Evolutionary conservation across 2,797 vertebrate species (phyloP).

Genomic region (Limosa lapponica): DNA sequence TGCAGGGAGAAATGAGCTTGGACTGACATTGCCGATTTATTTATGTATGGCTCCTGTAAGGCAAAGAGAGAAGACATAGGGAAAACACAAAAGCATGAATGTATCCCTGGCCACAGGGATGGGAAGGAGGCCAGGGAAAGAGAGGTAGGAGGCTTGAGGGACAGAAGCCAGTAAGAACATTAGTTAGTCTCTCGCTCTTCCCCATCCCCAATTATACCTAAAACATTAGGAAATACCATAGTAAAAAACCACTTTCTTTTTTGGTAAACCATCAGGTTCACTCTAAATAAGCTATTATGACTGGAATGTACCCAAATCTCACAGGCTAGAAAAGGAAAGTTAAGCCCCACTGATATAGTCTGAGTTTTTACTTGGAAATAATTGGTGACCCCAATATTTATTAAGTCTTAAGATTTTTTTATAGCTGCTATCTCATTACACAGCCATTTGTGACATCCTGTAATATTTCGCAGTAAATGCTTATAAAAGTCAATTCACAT

Average conservation of each 20-base stretch:
- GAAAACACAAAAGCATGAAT: neutral
- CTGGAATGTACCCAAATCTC: conserved; percentile 54
- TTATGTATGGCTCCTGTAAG: conserved; percentile 65
- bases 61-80: neutral
- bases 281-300: conserved; percentile 39
- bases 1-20: conserved; percentile 62
- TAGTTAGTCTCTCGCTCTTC: neutral
- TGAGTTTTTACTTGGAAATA: conserved; percentile 34
- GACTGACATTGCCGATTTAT: conserved; percentile 59
- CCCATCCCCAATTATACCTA: neutral
- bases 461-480: conserved; percentile 21
- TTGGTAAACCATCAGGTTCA: neutral
- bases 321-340: conserved; percentile 4
- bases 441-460: conserved; percentile 47
- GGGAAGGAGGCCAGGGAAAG: neutral
- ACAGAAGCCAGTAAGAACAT: neutral
- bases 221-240: conserved; percentile 9
- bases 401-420: conserved; percentile 25
- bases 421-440: conserved; percentile 48
- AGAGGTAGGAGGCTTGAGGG: neutral
- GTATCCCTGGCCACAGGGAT: neutral
- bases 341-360: neutral
- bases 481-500: conserved; percentile 4
- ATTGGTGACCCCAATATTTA: conserved; percentile 15
- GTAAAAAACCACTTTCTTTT: conserved; percentile 20